Evolutionary conservation across 2,888 invertebrate genomes (phyloP), one percentile per base, ranked within the genome.

Genomic region (Cryptocheilus praepositus): DNA sequence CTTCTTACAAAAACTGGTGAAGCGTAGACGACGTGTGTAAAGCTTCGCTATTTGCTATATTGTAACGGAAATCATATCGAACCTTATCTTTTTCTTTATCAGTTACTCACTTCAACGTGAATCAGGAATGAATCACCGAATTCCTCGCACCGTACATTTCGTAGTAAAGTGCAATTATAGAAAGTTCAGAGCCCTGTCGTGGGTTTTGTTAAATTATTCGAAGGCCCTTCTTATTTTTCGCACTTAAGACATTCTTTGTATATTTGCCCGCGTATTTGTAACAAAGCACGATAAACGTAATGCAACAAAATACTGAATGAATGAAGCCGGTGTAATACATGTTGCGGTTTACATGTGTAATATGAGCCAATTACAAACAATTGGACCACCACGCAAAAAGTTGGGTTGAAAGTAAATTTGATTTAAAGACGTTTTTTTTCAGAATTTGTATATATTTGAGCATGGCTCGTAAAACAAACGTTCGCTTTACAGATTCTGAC

Each of bases 1-100:
- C 36, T 36, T 7, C 4, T 36, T 11, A 11, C 11, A 11, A 36
- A 36, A 36, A 11, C 36, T 36, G 16, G 11, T n/a, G 8, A 49
- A 13, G 49, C 49, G 49, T 18, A 16, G 1, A n/a, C 49, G 2
- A 16, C 49, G 16, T 2, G 2, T 16, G 18, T 5, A 18, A 49
- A 11, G 18, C 18, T 49, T 49, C 19, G 16, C 16, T 46, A 49
- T 46, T 46, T 16, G 21, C 22, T 13, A 22, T 22, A 46, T n/a
- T 13, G 46, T 44, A 56, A 46, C 58, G 53, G 56, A 68, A 73
- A 77, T 81, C 71, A 62, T 70, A 77, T 77, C 70, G 46, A 66
- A 49, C 76, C 76, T 85, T 85, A 85, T 86, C 85, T 76, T 21
- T 21, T 25, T 52, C 54, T 74, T 86, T 87, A 87, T 86, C 86